Conservation (phyloP, 2,797 vertebrate genomes). For the Spinus olivaceus region DNA sequence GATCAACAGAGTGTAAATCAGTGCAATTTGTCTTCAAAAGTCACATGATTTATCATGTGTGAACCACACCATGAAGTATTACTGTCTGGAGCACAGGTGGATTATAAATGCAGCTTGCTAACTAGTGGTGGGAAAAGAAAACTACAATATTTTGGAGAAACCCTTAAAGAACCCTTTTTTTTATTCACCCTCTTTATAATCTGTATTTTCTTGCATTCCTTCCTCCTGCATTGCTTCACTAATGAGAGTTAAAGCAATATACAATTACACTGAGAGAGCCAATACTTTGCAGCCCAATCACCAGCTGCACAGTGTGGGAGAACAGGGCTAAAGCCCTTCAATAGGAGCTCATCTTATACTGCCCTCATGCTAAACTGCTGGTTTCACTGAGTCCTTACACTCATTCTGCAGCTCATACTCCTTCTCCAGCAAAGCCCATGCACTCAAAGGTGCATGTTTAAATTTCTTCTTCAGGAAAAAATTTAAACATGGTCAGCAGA, state of each 20-base stretch:
- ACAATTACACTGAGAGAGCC: neutral
- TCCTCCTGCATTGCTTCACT: neutral
- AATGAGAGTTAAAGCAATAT: neutral
- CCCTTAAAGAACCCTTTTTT: neutral
- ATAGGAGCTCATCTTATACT: neutral
- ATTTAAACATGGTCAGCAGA: neutral
- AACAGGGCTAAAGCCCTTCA: neutral
- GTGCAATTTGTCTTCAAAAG: neutral
- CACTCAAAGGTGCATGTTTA: neutral
- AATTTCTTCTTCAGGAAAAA: neutral
- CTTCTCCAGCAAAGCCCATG: neutral
- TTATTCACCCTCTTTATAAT: neutral
- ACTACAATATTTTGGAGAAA: neutral
- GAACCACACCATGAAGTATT: neutral
- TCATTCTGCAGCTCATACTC: neutral
- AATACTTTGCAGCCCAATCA: neutral
- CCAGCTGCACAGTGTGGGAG: neutral
- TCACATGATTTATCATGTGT: neutral
- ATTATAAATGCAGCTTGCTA: neutral
- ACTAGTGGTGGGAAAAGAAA: neutral
- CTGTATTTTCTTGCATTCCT: neutral
- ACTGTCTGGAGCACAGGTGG: neutral
- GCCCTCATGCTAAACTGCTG: neutral
- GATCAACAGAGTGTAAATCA: neutral
- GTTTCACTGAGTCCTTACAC: neutral